phyloP scores from a whole-genome alignment of 2,113 vertebrate species.

The Alethe diademata region DNA sequence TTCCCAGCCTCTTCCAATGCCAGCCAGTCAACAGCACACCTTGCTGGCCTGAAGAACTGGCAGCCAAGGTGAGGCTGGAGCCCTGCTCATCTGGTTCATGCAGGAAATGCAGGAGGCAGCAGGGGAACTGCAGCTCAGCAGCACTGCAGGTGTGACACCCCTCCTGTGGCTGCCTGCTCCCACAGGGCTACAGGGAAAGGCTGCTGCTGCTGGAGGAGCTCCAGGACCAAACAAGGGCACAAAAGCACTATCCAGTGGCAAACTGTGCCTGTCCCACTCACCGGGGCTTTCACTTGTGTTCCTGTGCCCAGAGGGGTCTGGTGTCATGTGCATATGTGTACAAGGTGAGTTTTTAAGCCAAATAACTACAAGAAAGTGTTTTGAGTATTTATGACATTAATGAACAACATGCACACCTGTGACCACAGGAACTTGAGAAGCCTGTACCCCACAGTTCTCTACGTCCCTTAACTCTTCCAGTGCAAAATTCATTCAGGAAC shows the following conservation, averaged over 20 bases:
- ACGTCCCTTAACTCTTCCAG: neutral
- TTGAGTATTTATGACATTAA: neutral
- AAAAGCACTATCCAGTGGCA: neutral
- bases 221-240: neutral
- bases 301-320: neutral
- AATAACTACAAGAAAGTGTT: neutral
- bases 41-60: neutral
- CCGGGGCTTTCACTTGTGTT: neutral
- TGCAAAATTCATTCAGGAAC: neutral
- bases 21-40: neutral
- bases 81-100: neutral
- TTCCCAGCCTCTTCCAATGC: neutral
- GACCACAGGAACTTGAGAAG: neutral
- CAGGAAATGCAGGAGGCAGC: neutral
- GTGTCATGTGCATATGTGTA: neutral
- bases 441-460: neutral
- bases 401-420: neutral
- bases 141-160: too few species aligned
- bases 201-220: neutral
- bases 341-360: neutral
- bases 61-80: accelerated
- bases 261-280: neutral
- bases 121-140: neutral
- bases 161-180: neutral
- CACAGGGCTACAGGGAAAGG: neutral